Evolutionary conservation across 64 coral and sea anemone species (phyloP), one percentile per base, ranked within the genome.

Genomic region (Astreopora myriophthalma): DNA sequence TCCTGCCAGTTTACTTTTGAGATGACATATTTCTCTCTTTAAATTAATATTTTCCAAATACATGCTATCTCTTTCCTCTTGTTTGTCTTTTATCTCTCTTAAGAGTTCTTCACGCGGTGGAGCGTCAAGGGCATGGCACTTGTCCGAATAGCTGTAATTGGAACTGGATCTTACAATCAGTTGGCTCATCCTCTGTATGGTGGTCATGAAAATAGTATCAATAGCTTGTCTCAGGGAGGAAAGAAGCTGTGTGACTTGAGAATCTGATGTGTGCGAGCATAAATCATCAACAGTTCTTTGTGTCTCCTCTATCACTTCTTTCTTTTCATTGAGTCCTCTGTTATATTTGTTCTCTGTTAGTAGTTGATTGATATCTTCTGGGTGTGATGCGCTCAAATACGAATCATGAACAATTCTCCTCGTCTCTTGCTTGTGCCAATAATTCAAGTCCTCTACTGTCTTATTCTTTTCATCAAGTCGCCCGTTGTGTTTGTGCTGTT

Each of bases 61-160:
- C 14, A 79, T 26, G 25, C 75, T 79, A 25, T 79, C 44, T 79
- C 75, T 49, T 52, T 79, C 48, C 16, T 79, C 75, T 19, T 79
- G n/a, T 0, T 26, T 19, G 26, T 5, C 22, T 79, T 79, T 17
- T 32, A 79, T 79, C 75, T 79, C 11, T 26, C 26, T 79, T 17
- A 79, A 28, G 16, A 79, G 26, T 19, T 17, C 27, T 1, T 55
- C 75, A 23, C 48, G n/a, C 16, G 33, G 25, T 5, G 1, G 25
- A 7, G 75, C 20, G 24, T 52, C 28, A 29, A 16, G 5, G 0
- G 14, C 6, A 14, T 74, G 17, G 19, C n/a, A 4, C 5, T 1
- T 4, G 17, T 52, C 44, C 27, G 75, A 24, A 52, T 16, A 16
- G 12, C 27, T 57, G 4, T 79, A 4, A 9, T 13, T 19, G 11